Conservation (phyloP, 2,888 invertebrate species). For the Theretra japonica region DNA sequence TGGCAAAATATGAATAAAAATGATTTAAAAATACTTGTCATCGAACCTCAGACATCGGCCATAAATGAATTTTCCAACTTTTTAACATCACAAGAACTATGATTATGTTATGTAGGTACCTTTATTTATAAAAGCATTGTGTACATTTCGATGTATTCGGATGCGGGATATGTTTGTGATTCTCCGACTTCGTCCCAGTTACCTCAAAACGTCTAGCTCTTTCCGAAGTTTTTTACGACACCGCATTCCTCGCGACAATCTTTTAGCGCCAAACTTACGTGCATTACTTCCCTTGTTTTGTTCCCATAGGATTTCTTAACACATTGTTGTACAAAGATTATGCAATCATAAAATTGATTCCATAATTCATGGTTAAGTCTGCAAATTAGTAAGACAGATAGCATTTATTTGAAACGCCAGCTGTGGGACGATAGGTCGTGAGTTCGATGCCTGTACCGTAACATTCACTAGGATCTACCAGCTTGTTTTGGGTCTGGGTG, state of each 20-base stretch:
- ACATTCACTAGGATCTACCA: too few species aligned
- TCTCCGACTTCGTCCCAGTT: slow-evolving; percentile 11
- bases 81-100: neutral
- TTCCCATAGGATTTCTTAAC: neutral
- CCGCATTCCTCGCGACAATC: slow-evolving; percentile 15
- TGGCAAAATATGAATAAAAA: too few species aligned
- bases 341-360: too few species aligned
- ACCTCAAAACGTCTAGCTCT: slow-evolving; percentile 4
- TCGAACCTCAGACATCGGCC: too few species aligned
- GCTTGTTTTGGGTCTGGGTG: too few species aligned
- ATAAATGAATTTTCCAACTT: too few species aligned
- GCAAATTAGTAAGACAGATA: too few species aligned
- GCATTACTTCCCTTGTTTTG: neutral
- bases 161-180: slow-evolving; percentile 15
- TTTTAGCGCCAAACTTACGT: slow-evolving; percentile 4
- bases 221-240: slow-evolving; percentile 1
- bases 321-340: neutral
- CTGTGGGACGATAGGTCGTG: too few species aligned
- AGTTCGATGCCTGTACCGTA: too few species aligned
- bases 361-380: too few species aligned
- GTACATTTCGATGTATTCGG: neutral
- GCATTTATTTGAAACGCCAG: too few species aligned
- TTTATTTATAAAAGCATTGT: neutral
- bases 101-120: neutral
- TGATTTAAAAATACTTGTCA: too few species aligned